A percentile compares a stretch with the other conserved stretches of the same genome.
Evolutionary conservation across 2,797 vertebrate genomes (phyloP).

Genomic region (Argyrosomus regius): DNA sequence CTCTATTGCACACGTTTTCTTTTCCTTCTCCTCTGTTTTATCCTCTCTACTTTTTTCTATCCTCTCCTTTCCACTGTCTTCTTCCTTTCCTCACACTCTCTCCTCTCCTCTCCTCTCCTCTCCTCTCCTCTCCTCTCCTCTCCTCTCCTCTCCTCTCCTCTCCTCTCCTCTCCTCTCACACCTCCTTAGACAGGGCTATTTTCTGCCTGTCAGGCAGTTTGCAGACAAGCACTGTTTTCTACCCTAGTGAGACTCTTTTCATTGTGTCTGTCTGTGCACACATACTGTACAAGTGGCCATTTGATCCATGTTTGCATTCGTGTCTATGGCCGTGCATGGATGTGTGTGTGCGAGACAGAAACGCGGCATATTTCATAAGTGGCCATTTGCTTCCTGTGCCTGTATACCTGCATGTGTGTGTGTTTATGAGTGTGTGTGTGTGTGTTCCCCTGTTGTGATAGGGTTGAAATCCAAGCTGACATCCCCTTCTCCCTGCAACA

Average conservation of each 20-base stretch:
- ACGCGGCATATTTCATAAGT: constrained; percentile 60
- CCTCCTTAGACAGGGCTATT: constrained; percentile 75
- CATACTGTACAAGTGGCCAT: constrained; percentile 58
- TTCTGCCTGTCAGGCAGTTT: constrained; percentile 80
- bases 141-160: neutral
- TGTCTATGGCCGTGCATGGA: constrained; percentile 33
- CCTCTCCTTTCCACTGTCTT: neutral
- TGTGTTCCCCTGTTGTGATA: constrained; percentile 78
- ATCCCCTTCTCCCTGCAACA: constrained; percentile 80
- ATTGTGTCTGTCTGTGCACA: constrained; percentile 39
- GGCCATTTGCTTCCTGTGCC: constrained; percentile 70
- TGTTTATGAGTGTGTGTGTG: constrained; percentile 43
- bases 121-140: neutral
- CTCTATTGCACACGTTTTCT: constrained; percentile 53
- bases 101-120: neutral
- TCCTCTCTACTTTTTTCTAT: neutral
- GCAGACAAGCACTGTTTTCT: constrained; percentile 74
- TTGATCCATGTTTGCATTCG: constrained; percentile 60
- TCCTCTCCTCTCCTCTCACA: constrained; percentile 44
- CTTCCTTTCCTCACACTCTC: neutral
- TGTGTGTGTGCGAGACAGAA: constrained; percentile 18
- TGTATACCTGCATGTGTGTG: constrained; percentile 49
- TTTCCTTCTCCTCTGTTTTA: constrained; percentile 24
- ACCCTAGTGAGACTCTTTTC: constrained; percentile 69
- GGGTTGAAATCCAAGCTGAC: constrained; percentile 84